phyloP scores from a whole-genome alignment of 2,113 vertebrate species.

The Oryzias melastigma region DNA sequence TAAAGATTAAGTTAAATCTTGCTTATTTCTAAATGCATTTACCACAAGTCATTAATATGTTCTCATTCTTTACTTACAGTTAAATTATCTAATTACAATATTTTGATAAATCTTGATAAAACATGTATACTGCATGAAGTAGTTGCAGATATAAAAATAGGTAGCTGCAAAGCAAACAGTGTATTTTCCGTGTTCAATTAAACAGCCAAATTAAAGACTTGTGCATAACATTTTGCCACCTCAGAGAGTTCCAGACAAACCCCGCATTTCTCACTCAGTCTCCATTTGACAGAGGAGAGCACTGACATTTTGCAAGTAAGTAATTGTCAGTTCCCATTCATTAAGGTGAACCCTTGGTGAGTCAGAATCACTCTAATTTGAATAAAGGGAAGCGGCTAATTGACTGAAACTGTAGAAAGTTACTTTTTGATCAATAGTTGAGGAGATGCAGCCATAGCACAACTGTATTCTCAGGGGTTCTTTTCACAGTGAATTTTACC shows the following conservation, averaged over 20 bases:
- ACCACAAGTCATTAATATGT: too few relatives aligned
- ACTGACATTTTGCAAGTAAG: background rate
- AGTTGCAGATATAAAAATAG: too few relatives aligned
- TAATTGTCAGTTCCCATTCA: background rate
- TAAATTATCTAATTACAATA: too few relatives aligned
- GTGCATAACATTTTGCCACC: background rate
- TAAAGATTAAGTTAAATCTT: too few relatives aligned
- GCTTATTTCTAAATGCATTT: too few relatives aligned
- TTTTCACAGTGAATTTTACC: background rate
- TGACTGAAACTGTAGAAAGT: background rate
- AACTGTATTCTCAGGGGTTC: background rate
- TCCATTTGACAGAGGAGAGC: constrained; percentile 1
- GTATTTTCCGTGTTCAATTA: too few relatives aligned
- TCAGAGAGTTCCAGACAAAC: background rate
- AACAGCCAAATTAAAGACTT: background rate
- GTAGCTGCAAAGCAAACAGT: too few relatives aligned
- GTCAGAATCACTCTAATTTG: constrained; percentile 8
- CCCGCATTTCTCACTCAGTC: constrained; percentile 3
- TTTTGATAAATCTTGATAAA: too few relatives aligned
- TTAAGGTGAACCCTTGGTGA: background rate
- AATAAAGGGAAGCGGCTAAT: constrained; percentile 10
- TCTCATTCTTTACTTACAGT: too few relatives aligned
- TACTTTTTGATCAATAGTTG: constrained; percentile 1
- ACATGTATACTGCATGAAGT: too few relatives aligned
- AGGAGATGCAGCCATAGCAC: background rate